Evolutionary conservation across 2,797 vertebrate species (phyloP).

Genomic region (Rhadinocentrus ornatus): DNA sequence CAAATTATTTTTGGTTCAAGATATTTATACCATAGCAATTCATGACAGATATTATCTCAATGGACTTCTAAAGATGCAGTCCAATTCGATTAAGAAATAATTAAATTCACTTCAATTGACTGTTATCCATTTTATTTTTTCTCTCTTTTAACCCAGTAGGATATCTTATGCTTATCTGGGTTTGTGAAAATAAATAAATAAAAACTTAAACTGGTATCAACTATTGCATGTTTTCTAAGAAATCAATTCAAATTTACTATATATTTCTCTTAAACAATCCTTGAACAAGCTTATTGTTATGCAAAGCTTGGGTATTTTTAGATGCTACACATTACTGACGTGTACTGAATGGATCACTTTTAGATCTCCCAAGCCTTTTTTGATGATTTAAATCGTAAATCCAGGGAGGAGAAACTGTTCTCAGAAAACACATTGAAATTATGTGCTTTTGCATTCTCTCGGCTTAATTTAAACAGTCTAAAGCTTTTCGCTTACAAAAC

Average conservation of each 20-base stretch:
- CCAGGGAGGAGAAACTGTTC: not conserved
- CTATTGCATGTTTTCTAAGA: not conserved
- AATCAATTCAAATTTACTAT: not conserved
- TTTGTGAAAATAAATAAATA: no score
- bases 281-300: not conserved
- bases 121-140: no score
- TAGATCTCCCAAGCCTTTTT: not conserved
- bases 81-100: no score
- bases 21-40: no score
- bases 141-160: no score
- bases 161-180: no score
- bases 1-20: no score
- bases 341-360: not conserved
- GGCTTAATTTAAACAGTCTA: not conserved
- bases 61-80: no score
- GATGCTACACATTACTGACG: not conserved
- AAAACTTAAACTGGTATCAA: no score
- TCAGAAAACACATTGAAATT: not conserved
- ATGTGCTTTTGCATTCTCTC: not conserved
- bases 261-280: not conserved
- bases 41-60: no score
- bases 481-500: no score
- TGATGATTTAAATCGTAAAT: not conserved
- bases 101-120: no score
- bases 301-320: not conserved